These are phyloP conservation scores for Muraenolepis orangiensis DNA, from an alignment of 2,797 vertebrate genomes.

Conservation along the genomic window DNA sequence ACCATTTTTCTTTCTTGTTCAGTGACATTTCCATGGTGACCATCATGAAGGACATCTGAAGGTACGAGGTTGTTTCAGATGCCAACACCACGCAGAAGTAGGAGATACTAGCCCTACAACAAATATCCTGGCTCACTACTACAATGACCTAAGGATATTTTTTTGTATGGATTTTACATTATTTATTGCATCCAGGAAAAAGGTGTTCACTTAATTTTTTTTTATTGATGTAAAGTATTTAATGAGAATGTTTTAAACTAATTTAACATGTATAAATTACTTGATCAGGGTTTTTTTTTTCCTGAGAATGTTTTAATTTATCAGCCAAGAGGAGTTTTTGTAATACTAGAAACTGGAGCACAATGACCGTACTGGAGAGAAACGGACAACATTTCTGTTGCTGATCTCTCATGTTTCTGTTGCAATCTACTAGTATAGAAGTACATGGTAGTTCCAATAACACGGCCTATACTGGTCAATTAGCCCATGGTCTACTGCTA, in stretches of 20 bases:
- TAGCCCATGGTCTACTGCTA: not conserved
- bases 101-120: not conserved
- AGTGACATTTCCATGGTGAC: not conserved
- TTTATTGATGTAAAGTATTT: not conserved
- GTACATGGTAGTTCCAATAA: conserved; percentile 9
- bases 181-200: conserved; percentile 9
- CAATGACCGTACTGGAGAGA: conserved; percentile 24
- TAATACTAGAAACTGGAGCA: conserved; percentile 36
- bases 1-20: not conserved
- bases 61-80: not conserved
- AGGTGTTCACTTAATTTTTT: not conserved
- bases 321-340: conserved; percentile 15
- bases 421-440: conserved; percentile 7
- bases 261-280: not conserved
- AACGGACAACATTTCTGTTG: conserved; percentile 14
- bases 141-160: not conserved
- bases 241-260: not conserved
- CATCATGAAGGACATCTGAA: not conserved
- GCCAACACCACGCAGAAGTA: not conserved
- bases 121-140: not conserved
- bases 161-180: conserved; percentile 22
- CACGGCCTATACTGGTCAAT: not conserved
- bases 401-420: conserved; percentile 14
- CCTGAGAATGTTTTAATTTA: conserved; percentile 13
- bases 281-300: conserved; percentile 48